These are phyloP conservation scores for Chrysolina americana DNA, from an alignment of 2,888 invertebrate species.

Conservation along the genomic window DNA sequence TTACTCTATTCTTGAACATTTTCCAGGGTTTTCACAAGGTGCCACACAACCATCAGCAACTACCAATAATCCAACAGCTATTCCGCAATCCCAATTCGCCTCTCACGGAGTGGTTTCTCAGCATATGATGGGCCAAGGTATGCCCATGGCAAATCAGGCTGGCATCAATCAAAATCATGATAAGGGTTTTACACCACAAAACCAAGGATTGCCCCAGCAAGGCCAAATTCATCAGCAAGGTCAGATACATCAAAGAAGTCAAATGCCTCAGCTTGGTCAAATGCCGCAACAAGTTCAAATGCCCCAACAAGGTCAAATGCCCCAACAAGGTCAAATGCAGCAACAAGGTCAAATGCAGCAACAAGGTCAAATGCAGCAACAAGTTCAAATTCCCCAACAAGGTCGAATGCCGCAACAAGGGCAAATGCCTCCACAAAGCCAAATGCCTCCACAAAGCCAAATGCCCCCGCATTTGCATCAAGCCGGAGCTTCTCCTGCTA, in stretches of 20 bases:
- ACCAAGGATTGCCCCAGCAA: constrained; percentile 39
- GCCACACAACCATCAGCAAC: constrained; percentile 45
- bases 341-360: constrained; percentile 20
- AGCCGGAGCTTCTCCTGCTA: constrained; percentile 46
- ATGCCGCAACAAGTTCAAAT: constrained; percentile 22
- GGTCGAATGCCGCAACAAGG: constrained; percentile 24
- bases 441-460: constrained; percentile 39
- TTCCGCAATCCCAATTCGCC: constrained; percentile 47
- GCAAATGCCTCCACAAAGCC: constrained; percentile 16
- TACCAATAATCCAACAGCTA: constrained; percentile 48
- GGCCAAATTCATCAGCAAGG: constrained; percentile 18
- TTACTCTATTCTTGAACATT: constrained; percentile 28
- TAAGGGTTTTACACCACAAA: constrained; percentile 26
- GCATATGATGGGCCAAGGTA: constrained; percentile 53
- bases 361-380: constrained; percentile 22
- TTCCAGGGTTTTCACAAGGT: constrained; percentile 45
- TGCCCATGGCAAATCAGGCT: constrained; percentile 7
- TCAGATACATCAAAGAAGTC: constrained; percentile 14
- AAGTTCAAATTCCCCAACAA: constrained; percentile 28
- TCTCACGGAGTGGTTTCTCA: constrained; percentile 51
- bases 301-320: constrained; percentile 23
- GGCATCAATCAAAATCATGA: background rate
- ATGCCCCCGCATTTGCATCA: constrained; percentile 51
- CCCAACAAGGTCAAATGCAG: constrained; percentile 29
- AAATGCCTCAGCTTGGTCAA: constrained; percentile 26